A percentile compares a stretch with the other conserved stretches of the same genome.
phyloP scores from a whole-genome alignment of 1,140 invertebrate genomes.

The Brachionus paranguensis region DNA sequence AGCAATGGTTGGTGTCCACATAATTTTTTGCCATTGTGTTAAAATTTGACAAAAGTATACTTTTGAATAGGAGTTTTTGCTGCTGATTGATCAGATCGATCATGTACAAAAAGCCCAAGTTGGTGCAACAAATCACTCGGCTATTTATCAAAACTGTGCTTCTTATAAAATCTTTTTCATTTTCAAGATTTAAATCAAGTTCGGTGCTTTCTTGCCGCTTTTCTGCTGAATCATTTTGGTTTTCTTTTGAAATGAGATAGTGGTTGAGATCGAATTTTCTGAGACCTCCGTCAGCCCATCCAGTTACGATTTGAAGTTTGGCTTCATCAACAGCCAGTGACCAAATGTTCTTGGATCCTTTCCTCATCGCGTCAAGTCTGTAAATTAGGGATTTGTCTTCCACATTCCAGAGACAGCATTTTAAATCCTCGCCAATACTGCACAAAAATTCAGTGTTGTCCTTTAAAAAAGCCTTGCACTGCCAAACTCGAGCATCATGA shows the following conservation, averaged over 20 bases:
- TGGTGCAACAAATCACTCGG: conserved; percentile 28
- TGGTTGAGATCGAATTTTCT: conserved; percentile 21
- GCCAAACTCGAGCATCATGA: conserved; percentile 34
- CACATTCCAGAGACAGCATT: conserved; percentile 31
- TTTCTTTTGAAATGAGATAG: background rate
- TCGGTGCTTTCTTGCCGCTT: background rate
- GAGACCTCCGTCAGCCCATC: conserved; percentile 27
- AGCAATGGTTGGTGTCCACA: background rate
- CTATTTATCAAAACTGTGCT: background rate
- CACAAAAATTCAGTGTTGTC: conserved; percentile 8
- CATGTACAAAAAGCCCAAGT: conserved; percentile 21
- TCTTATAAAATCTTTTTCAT: conserved; percentile 36
- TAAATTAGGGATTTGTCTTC: conserved; percentile 2
- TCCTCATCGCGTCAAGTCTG: conserved; percentile 25
- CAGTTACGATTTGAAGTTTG: conserved; percentile 10
- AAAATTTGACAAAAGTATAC: background rate
- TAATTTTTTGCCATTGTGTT: conserved; percentile 24
- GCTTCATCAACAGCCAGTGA: background rate
- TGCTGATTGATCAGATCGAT: background rate
- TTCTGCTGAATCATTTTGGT: background rate
- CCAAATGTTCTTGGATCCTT: conserved; percentile 40
- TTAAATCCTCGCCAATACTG: conserved; percentile 35
- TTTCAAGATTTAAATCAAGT: background rate
- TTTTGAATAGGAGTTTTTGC: conserved; percentile 29
- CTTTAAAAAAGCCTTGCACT: background rate